These are phyloP conservation scores for Andrena bucephala DNA, from an alignment of 2,888 invertebrate species.

Conservation along the genomic window DNA sequence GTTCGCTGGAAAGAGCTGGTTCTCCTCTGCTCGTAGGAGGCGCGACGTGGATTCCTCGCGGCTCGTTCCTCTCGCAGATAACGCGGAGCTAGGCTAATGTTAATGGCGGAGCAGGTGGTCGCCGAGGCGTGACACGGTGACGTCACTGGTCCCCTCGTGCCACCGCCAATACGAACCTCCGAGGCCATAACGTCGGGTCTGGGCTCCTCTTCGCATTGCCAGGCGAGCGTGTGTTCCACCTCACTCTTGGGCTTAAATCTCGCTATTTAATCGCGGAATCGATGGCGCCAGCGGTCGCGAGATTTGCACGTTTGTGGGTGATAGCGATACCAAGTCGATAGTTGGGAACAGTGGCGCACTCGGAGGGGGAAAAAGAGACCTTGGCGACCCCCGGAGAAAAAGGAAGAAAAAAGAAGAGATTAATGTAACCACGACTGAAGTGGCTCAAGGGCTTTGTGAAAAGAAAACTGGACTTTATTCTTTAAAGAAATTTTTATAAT, in stretches of 20 bases:
- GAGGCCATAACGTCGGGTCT: conserved; percentile 32
- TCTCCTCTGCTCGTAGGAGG: conserved; percentile 38
- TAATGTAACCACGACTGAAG: too few relatives aligned
- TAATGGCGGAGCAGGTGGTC: conserved; percentile 82
- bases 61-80: conserved; percentile 64
- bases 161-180: conserved; percentile 51
- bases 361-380: too few relatives aligned
- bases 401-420: too few relatives aligned
- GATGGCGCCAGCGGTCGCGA: background rate
- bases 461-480: too few relatives aligned
- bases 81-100: conserved; percentile 70
- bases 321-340: too few relatives aligned
- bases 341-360: too few relatives aligned
- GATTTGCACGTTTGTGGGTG: background rate
- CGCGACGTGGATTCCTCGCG: conserved; percentile 50
- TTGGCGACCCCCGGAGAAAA: too few relatives aligned
- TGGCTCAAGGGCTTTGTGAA: too few relatives aligned
- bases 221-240: background rate
- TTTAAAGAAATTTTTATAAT: too few relatives aligned
- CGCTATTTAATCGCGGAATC: background rate
- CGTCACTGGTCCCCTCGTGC: conserved; percentile 80
- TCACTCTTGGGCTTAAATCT: background rate
- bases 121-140: conserved; percentile 83
- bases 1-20: conserved; percentile 66
- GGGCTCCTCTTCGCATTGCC: background rate